Conservation (phyloP, 1,140 invertebrate genomes). For the Platorchestia sp. region DNA sequence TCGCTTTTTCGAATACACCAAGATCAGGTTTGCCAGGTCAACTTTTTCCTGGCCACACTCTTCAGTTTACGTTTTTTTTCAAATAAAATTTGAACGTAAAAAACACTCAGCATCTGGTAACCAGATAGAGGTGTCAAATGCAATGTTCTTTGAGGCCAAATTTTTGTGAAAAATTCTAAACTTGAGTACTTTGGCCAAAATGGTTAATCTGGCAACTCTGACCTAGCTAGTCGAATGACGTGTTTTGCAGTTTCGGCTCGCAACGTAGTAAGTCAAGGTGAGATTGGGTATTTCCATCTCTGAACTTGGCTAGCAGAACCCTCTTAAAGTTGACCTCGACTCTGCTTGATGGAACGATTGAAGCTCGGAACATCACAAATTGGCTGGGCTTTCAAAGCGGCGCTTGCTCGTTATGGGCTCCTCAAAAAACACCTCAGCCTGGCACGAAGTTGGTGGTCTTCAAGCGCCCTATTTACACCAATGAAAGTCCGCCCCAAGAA, state of each 20-base stretch:
- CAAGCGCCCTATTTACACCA: slow-evolving; percentile 4
- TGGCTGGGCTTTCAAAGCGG: slow-evolving; percentile 9
- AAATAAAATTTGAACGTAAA: too few species aligned
- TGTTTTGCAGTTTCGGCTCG: not conserved
- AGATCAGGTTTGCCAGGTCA: too few species aligned
- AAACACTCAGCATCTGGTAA: too few species aligned
- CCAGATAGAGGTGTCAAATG: too few species aligned
- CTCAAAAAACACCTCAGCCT: slow-evolving; percentile 6
- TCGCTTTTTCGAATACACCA: not conserved
- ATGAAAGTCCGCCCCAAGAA: not conserved
- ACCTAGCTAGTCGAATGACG: not conserved
- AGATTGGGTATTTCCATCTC: not conserved
- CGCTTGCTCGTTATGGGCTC: not conserved
- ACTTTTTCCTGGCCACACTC: too few species aligned
- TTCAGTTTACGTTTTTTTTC: too few species aligned
- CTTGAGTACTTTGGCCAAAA: too few species aligned
- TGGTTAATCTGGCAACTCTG: too few species aligned
- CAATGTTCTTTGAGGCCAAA: too few species aligned
- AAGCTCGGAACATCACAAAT: not conserved
- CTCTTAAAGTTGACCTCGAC: not conserved
- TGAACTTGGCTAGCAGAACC: not conserved
- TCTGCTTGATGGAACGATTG: slow-evolving; percentile 24
- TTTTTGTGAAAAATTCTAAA: too few species aligned
- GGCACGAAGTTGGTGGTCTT: not conserved
- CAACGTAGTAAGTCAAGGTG: not conserved